Evolutionary conservation across 2,888 invertebrate genomes (phyloP).

Genomic region (Monochamus alternatus): DNA sequence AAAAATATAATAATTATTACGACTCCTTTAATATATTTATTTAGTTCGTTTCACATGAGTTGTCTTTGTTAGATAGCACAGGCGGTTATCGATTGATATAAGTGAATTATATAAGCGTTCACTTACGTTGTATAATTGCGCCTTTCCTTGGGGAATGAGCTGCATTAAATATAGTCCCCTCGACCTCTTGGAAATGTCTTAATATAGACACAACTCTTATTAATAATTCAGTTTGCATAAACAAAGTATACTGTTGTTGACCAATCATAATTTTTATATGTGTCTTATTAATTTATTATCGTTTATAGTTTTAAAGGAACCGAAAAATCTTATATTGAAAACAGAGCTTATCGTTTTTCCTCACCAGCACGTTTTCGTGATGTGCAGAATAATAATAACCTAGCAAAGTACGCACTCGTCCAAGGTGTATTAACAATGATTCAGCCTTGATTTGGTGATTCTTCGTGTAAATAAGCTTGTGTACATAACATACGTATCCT

Average conservation of each 20-base stretch:
- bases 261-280: too few species aligned
- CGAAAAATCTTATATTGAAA: too few species aligned
- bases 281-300: too few species aligned
- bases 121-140: slow-evolving; percentile 1
- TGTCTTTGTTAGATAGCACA: neutral
- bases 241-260: too few species aligned
- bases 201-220: too few species aligned
- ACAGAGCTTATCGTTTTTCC: too few species aligned
- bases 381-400: neutral
- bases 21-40: neutral
- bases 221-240: too few species aligned
- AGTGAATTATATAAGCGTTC: neutral
- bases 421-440: neutral
- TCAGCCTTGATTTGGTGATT: neutral
- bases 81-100: neutral
- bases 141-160: neutral
- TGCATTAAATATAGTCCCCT: neutral
- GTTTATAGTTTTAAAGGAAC: too few species aligned
- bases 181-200: too few species aligned
- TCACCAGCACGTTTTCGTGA: too few species aligned
- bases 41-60: neutral
- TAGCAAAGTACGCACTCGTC: neutral
- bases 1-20: neutral
- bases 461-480: neutral
- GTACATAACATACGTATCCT: too few species aligned